These are phyloP conservation scores for Sphinx pinastri DNA, from an alignment of 2,888 invertebrate species.

Conservation along the genomic window DNA sequence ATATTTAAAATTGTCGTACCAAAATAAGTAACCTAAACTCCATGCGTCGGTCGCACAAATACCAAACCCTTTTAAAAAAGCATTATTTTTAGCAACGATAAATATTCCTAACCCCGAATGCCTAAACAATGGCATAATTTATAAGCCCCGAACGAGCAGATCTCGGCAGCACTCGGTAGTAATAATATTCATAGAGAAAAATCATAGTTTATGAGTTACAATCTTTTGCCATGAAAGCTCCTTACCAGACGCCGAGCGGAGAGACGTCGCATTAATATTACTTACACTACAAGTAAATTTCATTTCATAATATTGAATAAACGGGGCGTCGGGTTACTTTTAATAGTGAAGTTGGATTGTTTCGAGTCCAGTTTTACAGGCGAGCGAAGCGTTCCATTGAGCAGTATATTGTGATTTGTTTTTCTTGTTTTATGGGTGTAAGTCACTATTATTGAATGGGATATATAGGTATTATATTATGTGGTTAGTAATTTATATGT, in stretches of 20 bases:
- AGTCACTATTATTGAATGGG: not conserved
- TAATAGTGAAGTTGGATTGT: constrained; percentile 34
- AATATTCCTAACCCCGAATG: constrained; percentile 18
- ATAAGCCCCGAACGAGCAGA: constrained; percentile 23
- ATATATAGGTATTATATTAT: no score
- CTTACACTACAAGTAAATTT: constrained; percentile 70
- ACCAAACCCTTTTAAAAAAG: not conserved
- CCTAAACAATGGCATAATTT: constrained; percentile 27
- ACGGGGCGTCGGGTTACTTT: constrained; percentile 37
- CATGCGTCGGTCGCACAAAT: not conserved
- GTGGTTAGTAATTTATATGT: no score
- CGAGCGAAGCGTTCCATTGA: not conserved
- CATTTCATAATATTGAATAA: constrained; percentile 63
- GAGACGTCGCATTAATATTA: constrained; percentile 65
- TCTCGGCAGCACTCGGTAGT: constrained; percentile 59
- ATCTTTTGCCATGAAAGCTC: constrained; percentile 72
- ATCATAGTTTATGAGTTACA: constrained; percentile 77
- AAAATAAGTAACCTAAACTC: not conserved
- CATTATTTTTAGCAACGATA: constrained; percentile 15
- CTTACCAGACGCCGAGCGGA: constrained; percentile 52
- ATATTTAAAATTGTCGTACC: not conserved
- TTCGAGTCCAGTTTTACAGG: constrained; percentile 12
- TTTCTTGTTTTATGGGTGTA: no score
- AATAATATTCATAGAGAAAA: constrained; percentile 75
- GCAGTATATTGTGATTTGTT: constrained; percentile 1